Evolutionary conservation across 2,797 vertebrate species (phyloP).

Genomic region (Darevskia nairensis): DNA sequence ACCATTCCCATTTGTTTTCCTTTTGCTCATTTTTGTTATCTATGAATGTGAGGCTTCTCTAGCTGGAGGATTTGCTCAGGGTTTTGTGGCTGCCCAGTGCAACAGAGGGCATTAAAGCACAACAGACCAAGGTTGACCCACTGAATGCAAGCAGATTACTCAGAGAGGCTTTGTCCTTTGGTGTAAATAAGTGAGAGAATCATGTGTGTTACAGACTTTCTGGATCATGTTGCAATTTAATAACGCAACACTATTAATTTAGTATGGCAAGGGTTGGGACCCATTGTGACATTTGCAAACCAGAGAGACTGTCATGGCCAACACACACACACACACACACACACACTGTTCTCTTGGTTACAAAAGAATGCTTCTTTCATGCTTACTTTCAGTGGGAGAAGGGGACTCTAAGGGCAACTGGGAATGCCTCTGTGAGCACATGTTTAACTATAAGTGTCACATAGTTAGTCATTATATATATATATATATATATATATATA

Average conservation of each 20-base stretch:
- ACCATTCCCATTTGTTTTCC: not conserved
- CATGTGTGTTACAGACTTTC: not conserved
- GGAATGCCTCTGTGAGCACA: too few species aligned
- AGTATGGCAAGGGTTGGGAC: not conserved
- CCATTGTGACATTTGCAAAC: too few species aligned
- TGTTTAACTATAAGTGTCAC: too few species aligned
- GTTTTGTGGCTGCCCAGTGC: not conserved
- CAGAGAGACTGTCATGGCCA: too few species aligned
- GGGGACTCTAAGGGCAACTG: too few species aligned
- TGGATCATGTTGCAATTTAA: not conserved
- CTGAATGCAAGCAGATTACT: not conserved
- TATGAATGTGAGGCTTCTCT: not conserved
- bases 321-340: too few species aligned
- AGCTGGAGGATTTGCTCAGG: not conserved
- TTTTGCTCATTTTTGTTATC: slow-evolving; percentile 28
- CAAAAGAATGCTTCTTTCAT: too few species aligned
- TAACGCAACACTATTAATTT: not conserved
- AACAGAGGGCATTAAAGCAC: not conserved
- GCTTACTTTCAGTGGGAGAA: too few species aligned
- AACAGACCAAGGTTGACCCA: not conserved
- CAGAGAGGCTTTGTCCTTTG: not conserved
- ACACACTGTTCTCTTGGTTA: too few species aligned
- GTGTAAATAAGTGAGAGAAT: not conserved
- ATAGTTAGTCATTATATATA: too few species aligned
- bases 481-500: too few species aligned